These are phyloP conservation scores for Cynodonichthys magdalenae DNA, from an alignment of 2,797 vertebrate species.

Conservation along the genomic window DNA sequence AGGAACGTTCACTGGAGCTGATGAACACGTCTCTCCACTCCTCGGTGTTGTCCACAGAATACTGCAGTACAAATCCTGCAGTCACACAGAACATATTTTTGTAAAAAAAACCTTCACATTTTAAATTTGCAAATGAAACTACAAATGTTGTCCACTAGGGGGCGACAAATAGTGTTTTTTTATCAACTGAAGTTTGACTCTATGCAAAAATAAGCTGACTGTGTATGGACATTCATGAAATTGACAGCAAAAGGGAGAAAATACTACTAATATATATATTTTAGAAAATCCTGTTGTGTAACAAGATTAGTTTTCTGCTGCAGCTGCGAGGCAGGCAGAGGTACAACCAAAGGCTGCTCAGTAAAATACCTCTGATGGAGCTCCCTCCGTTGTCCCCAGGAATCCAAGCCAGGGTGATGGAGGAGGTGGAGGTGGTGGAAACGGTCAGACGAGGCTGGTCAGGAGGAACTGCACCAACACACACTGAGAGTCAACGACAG, in stretches of 20 bases:
- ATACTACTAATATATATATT: neutral
- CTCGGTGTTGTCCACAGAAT: slow-evolving; percentile 98
- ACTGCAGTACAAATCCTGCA: slow-evolving; percentile 96
- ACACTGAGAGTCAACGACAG: slow-evolving; percentile 19
- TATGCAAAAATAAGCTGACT: slow-evolving; percentile 27
- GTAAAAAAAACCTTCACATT: neutral
- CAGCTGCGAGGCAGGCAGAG: neutral
- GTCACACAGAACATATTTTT: slow-evolving; percentile 8
- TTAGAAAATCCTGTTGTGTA: neutral
- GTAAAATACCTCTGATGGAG: slow-evolving; percentile 91
- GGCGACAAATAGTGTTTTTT: slow-evolving; percentile 39
- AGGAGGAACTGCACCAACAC: slow-evolving; percentile 85
- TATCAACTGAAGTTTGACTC: slow-evolving; percentile 1
- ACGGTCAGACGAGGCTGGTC: slow-evolving; percentile 97
- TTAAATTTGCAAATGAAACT: slow-evolving; percentile 9
- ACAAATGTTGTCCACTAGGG: slow-evolving; percentile 63
- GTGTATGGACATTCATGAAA: slow-evolving; percentile 26
- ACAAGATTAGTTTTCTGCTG: slow-evolving; percentile 4
- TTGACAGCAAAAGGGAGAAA: slow-evolving; percentile 15
- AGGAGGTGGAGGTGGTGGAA: slow-evolving; percentile 96
- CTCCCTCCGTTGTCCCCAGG: slow-evolving; percentile 98
- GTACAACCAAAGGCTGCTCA: neutral
- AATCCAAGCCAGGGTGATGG: slow-evolving; percentile 97
- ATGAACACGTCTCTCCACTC: slow-evolving; percentile 98
- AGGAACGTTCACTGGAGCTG: slow-evolving; percentile 95